Evolutionary conservation across 2,888 invertebrate species (phyloP), one percentile per base, ranked within the genome.

Genomic region (Chironomus riparius): DNA sequence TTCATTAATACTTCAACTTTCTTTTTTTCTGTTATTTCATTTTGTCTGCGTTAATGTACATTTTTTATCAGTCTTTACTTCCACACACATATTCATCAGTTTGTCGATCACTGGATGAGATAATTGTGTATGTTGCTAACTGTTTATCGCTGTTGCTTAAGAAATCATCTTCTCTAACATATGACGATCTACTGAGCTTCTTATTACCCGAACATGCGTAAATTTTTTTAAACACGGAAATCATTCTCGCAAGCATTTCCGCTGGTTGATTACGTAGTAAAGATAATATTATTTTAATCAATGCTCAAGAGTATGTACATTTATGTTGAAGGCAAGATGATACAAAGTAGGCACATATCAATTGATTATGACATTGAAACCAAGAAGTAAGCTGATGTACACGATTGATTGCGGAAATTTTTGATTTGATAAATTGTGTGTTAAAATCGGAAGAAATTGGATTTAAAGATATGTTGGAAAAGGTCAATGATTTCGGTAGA

Each of bases 81-180:
- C 47, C 69, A 69, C 47, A n/a, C 38, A 56, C 71, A 21, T 47
- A 15, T 48, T 48, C 13, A 15, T 48, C 56, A 56, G n/a, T 2
- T n/a, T 65, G 13, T 22, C 4, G 22, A 61, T 71, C 71, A 71
- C 50, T 71, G 71, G 61, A 71, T 71, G 71, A 71, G 56, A 71
- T 71, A 71, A 71, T 71, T 71, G 71, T 71, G n/a, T 48, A 48
- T 65, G 65, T 6, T 65, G 47, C 15, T 47, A 47, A 47, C 47
- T 69, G 69, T 18, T n/a, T 70, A 38, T 38, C 10, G 38, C 38
- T 38, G 38, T 38, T 38, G 38, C 38, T 38, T 28, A 28, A 28
- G 28, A 28, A 28, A 28, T 28, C 28, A 28, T 28, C 38, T 38
- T 10, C 38, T 10, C 38, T 10, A 38, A 38, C 38, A 38, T 38